A percentile compares a stretch with the other conserved stretches of the same genome.
Evolutionary conservation across 1,140 invertebrate genomes (phyloP).

Genomic region (Helicorthomorpha holstii): DNA sequence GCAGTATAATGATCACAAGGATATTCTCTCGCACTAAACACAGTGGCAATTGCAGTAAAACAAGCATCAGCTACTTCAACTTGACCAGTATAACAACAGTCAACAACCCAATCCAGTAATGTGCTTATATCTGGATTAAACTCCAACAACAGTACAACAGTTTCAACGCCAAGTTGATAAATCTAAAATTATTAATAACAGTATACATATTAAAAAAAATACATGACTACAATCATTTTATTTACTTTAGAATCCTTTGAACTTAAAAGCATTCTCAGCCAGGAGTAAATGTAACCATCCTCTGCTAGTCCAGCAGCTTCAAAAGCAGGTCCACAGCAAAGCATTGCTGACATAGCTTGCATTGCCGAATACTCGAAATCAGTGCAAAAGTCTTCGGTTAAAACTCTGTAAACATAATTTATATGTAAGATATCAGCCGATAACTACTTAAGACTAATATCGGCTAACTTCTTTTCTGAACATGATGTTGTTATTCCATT

Average conservation of each 20-base stretch:
- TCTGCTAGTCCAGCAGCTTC: slow-evolving; percentile 70
- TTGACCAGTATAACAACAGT: slow-evolving; percentile 85
- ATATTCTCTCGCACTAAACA: slow-evolving; percentile 93
- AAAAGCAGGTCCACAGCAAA: slow-evolving; percentile 90
- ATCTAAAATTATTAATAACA: slow-evolving; percentile 38
- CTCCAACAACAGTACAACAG: slow-evolving; percentile 80
- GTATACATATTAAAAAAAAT: not conserved
- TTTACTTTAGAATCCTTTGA: slow-evolving; percentile 69
- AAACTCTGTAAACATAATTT: not conserved
- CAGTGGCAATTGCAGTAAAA: slow-evolving; percentile 82
- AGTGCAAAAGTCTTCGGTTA: slow-evolving; percentile 10
- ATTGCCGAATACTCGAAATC: slow-evolving; percentile 46
- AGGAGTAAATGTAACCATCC: slow-evolving; percentile 71
- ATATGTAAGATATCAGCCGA: too few species aligned
- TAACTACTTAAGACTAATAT: too few species aligned
- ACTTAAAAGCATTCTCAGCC: slow-evolving; percentile 76
- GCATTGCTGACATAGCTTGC: slow-evolving; percentile 75
- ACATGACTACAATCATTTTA: slow-evolving; percentile 5
- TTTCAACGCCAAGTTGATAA: slow-evolving; percentile 76
- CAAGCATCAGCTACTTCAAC: slow-evolving; percentile 83
- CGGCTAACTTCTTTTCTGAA: not conserved
- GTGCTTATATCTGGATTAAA: slow-evolving; percentile 88
- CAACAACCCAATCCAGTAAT: slow-evolving; percentile 91
- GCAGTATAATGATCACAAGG: slow-evolving; percentile 96
- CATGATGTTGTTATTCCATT: slow-evolving; percentile 42